Evolutionary conservation across 2,797 vertebrate species (phyloP).

Genomic region (Chelidonichthys spinosus): DNA sequence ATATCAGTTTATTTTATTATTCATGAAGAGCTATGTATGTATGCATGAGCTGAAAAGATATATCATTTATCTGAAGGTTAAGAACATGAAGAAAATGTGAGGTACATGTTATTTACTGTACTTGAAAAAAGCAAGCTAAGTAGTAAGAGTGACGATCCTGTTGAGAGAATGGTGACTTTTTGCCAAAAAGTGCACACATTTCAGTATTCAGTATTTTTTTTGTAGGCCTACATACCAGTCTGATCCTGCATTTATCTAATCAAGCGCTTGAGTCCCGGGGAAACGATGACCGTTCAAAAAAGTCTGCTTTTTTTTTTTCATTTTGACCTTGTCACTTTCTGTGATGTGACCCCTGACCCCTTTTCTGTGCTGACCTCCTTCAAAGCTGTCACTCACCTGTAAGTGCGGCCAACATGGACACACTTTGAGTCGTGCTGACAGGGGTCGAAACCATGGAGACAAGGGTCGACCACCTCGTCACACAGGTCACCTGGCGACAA

Average conservation of each 20-base stretch:
- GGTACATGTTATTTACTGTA: too few relatives aligned
- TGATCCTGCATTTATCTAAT: constrained; percentile 13
- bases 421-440: constrained; percentile 97
- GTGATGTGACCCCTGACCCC: constrained; percentile 34
- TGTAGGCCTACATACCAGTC: neutral
- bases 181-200: neutral
- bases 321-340: constrained; percentile 22
- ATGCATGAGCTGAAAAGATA: neutral
- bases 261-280: too few relatives aligned
- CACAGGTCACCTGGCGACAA: constrained; percentile 92
- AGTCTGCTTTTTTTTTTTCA: constrained; percentile 4
- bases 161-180: neutral
- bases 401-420: constrained; percentile 86
- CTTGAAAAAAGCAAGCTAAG: neutral
- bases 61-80: neutral
- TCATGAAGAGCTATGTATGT: neutral
- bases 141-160: neutral
- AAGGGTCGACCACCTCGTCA: constrained; percentile 93
- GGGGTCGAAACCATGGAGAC: constrained; percentile 89
- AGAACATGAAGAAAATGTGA: neutral
- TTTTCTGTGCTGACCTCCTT: neutral
- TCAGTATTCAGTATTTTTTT: neutral
- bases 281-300: neutral
- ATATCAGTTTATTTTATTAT: neutral
- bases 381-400: constrained; percentile 85